phyloP scores from a whole-genome alignment of 53 echinoderm and acorn worm species.

The Echinarachnius parma region DNA sequence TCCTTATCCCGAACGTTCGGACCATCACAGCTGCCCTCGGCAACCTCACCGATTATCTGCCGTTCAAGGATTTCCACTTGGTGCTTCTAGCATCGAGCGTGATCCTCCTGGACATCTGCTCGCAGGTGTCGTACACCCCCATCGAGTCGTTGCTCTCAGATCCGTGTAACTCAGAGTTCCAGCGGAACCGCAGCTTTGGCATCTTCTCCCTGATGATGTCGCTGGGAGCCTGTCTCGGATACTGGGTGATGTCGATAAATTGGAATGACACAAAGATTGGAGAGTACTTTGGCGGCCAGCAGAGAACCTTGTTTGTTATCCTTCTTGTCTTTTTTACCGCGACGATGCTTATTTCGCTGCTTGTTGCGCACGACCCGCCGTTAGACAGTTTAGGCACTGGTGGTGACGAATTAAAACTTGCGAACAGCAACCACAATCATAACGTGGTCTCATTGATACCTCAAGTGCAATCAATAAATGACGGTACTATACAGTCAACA shows the following conservation, averaged over 20 bases:
- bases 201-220: conserved; percentile 91
- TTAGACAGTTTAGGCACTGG: conserved; percentile 12
- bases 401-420: not conserved
- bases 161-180: conserved; percentile 63
- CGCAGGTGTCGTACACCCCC: conserved; percentile 83
- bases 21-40: conserved; percentile 22
- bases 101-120: conserved; percentile 82
- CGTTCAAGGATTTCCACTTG: conserved; percentile 51
- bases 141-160: conserved; percentile 88
- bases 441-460: not conserved
- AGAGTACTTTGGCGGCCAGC: conserved; percentile 56
- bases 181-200: conserved; percentile 74
- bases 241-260: conserved; percentile 72
- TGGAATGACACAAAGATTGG: conserved; percentile 64
- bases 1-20: conserved; percentile 61
- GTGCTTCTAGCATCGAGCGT: conserved; percentile 63
- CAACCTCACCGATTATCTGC: conserved; percentile 17
- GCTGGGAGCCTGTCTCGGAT: conserved; percentile 85
- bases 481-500: conserved; percentile 2
- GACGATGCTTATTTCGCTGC: conserved; percentile 47
- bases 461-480: not conserved
- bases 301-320: conserved; percentile 69
- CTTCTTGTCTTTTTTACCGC: conserved; percentile 55
- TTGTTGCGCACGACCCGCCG: conserved; percentile 75
- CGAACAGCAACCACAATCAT: not conserved